Evolutionary conservation across 1,140 invertebrate genomes (phyloP).

Genomic region (Ptiloglossa arizonensis): DNA sequence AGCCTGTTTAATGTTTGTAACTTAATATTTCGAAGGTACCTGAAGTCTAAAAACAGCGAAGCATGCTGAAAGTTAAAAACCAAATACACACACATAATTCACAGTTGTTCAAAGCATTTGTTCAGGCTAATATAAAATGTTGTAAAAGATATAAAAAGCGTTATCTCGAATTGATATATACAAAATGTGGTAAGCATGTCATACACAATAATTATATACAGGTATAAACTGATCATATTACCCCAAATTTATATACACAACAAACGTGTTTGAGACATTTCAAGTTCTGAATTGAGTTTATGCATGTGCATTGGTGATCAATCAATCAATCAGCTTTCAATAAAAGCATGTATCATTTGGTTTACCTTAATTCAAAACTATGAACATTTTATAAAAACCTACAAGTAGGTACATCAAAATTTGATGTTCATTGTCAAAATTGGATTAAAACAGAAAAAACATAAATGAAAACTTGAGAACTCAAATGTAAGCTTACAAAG

Average conservation of each 20-base stretch:
- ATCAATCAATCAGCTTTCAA: slow-evolving; percentile 2
- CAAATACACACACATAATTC: slow-evolving; percentile 33
- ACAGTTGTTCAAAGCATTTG: slow-evolving; percentile 36
- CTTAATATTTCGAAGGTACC: slow-evolving; percentile 20
- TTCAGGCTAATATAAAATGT: slow-evolving; percentile 33
- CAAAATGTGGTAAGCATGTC: slow-evolving; percentile 31
- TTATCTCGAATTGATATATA: slow-evolving; percentile 53
- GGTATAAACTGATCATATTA: slow-evolving; percentile 16
- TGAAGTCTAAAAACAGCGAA: slow-evolving; percentile 12
- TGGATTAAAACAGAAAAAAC: slow-evolving; percentile 6
- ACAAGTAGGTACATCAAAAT: slow-evolving; percentile 1
- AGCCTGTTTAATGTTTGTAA: slow-evolving; percentile 43
- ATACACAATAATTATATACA: slow-evolving; percentile 45
- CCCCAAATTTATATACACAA: slow-evolving; percentile 33
- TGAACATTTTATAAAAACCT: slow-evolving; percentile 18
- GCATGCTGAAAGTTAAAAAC: slow-evolving; percentile 33
- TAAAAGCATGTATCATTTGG: neutral
- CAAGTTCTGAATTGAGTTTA: slow-evolving; percentile 7
- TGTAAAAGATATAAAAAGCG: slow-evolving; percentile 57
- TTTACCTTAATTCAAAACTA: neutral
- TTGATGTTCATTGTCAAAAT: neutral
- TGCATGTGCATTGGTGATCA: slow-evolving; percentile 33
- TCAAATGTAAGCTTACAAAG: slow-evolving; percentile 15
- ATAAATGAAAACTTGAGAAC: slow-evolving; percentile 8
- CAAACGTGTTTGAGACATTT: neutral